Percentiles rank a stretch among this genome's conserved stretches.
Conservation (phyloP, 2,797 vertebrate genomes). For the Pseudomugil gertrudae region DNA sequence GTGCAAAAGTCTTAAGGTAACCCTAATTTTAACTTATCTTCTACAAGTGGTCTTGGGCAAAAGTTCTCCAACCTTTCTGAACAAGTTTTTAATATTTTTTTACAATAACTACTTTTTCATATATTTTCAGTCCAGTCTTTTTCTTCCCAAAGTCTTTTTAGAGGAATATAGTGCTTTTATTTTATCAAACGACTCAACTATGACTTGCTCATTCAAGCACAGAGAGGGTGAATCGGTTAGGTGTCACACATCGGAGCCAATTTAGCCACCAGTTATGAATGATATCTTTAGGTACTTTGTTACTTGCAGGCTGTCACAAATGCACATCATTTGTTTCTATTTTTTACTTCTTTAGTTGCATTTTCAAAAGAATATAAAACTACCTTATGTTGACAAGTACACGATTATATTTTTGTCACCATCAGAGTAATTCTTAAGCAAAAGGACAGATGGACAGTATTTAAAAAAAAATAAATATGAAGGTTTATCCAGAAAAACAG, state of each 20-base stretch:
- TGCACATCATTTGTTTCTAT: too few species aligned
- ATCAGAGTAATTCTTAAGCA: too few species aligned
- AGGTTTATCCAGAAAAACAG: too few species aligned
- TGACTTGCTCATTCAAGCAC: not conserved
- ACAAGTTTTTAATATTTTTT: not conserved
- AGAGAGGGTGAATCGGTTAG: not conserved
- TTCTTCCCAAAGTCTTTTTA: not conserved
- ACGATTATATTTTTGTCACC: too few species aligned
- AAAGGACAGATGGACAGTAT: too few species aligned
- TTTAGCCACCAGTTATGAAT: too few species aligned
- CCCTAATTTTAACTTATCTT: not conserved
- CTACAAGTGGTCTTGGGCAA: not conserved
- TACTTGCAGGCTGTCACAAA: too few species aligned
- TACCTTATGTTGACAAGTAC: too few species aligned
- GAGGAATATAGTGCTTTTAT: not conserved
- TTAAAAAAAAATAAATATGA: too few species aligned
- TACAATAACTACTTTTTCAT: not conserved
- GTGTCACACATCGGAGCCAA: not conserved
- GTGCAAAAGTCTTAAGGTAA: not conserved
- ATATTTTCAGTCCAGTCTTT: not conserved
- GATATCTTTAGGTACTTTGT: too few species aligned
- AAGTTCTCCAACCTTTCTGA: not conserved
- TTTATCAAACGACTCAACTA: not conserved
- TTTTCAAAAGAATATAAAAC: too few species aligned
- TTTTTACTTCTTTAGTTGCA: too few species aligned